A percentile compares a stretch with the other conserved stretches of the same genome.
These are phyloP conservation scores for Conger conger DNA, from an alignment of 2,113 vertebrate genomes.

Conservation along the genomic window DNA sequence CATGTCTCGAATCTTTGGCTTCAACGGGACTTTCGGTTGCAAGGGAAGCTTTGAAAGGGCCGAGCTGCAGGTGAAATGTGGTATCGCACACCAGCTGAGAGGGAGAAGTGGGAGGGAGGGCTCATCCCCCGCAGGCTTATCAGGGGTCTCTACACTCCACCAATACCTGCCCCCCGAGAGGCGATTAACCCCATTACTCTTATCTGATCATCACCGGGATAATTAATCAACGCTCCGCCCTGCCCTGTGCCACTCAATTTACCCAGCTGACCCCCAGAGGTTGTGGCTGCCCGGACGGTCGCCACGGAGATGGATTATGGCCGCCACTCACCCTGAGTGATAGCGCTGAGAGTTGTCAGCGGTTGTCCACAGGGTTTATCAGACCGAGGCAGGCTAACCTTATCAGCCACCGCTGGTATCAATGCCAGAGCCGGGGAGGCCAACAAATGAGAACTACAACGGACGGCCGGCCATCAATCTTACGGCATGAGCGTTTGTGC, in stretches of 20 bases:
- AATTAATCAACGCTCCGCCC: slow-evolving; percentile 18
- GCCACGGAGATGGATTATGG: slow-evolving; percentile 19
- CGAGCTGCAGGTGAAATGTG: not conserved
- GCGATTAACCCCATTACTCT: slow-evolving; percentile 21
- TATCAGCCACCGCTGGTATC: slow-evolving; percentile 5
- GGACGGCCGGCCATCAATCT: not conserved
- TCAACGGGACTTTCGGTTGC: not conserved
- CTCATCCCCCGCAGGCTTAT: not conserved
- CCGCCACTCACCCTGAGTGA: slow-evolving; percentile 21
- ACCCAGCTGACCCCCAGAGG: not conserved
- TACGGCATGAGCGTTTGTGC: no score
- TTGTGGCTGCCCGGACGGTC: not conserved
- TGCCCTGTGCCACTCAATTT: not conserved
- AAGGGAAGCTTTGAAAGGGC: not conserved
- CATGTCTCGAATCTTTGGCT: no score
- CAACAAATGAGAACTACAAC: not conserved
- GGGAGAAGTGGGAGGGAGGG: not conserved
- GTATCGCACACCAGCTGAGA: not conserved
- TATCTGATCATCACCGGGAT: slow-evolving; percentile 15
- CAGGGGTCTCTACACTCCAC: not conserved
- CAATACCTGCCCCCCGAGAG: not conserved
- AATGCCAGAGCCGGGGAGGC: slow-evolving; percentile 4
- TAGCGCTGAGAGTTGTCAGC: slow-evolving; percentile 9
- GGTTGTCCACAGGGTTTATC: slow-evolving; percentile 14
- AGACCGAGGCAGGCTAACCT: slow-evolving; percentile 3